A percentile compares a stretch with the other conserved stretches of the same genome.
phyloP scores from a whole-genome alignment of 2,797 vertebrate genomes.

The Sandelia bainsii region DNA sequence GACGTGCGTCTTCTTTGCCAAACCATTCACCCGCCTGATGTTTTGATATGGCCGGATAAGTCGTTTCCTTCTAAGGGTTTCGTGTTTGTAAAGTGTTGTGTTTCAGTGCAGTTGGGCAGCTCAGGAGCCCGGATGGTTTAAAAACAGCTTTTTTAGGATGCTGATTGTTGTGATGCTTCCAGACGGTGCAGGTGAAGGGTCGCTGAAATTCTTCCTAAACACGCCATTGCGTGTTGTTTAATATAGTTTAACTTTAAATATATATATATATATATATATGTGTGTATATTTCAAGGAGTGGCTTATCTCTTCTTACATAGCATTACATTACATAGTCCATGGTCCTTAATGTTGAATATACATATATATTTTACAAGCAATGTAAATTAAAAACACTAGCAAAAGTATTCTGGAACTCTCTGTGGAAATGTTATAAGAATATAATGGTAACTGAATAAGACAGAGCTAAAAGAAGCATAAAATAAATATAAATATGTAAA shows the following conservation, averaged over 20 bases:
- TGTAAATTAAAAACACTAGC: neutral
- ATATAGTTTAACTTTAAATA: neutral
- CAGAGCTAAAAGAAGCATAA: neutral
- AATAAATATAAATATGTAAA: neutral
- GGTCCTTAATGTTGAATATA: neutral
- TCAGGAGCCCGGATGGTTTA: slow-evolving; percentile 25
- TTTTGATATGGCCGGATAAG: slow-evolving; percentile 21
- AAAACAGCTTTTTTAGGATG: slow-evolving; percentile 41
- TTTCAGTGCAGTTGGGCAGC: slow-evolving; percentile 56
- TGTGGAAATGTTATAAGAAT: neutral
- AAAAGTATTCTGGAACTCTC: neutral
- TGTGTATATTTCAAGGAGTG: neutral
- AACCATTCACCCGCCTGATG: slow-evolving; percentile 18
- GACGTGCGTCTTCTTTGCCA: slow-evolving; percentile 6
- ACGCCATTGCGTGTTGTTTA: neutral
- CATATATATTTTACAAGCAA: neutral
- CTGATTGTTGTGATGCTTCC: slow-evolving; percentile 23
- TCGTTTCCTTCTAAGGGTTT: slow-evolving; percentile 61
- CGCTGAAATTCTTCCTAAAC: slow-evolving; percentile 7
- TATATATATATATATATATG: neutral
- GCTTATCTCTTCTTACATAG: neutral
- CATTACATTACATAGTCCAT: neutral
- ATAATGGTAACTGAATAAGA: neutral
- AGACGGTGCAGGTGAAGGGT: slow-evolving; percentile 44
- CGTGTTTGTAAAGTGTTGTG: slow-evolving; percentile 72